Percentiles rank a stretch among this genome's conserved stretches.
Evolutionary conservation across 2,797 vertebrate species (phyloP).

Genomic region (Chelonia mydas): DNA sequence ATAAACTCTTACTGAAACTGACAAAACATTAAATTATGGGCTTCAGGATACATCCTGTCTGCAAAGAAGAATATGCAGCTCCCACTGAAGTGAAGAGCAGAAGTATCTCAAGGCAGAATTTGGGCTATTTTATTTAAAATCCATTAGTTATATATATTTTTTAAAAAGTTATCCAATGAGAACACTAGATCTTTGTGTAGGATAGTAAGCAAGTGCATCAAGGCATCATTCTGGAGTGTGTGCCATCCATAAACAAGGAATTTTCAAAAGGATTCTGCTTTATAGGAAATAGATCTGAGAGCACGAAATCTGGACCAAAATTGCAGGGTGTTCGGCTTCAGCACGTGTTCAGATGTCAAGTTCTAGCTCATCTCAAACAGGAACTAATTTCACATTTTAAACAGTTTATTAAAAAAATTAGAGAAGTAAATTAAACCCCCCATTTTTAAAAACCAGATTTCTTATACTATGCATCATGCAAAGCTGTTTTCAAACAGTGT

Average conservation of each 20-base stretch:
- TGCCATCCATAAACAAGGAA: not conserved
- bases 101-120: accelerated
- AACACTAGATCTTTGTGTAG: not conserved
- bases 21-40: accelerated
- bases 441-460: not conserved
- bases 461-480: not conserved
- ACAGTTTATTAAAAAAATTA: not conserved
- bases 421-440: not conserved
- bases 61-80: accelerated
- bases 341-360: not conserved
- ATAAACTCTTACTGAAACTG: not conserved
- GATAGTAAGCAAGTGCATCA: too few species aligned
- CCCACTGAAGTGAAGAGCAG: not conserved
- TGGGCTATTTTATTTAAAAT: not conserved
- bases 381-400: not conserved
- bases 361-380: not conserved
- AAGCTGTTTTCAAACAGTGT: constrained; percentile 1
- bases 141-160: not conserved
- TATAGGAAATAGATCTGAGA: not conserved
- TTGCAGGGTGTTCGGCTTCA: not conserved
- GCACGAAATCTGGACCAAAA: not conserved
- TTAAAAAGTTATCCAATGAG: not conserved
- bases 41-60: not conserved
- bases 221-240: not conserved
- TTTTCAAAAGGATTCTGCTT: not conserved